Base-by-base conservation (phyloP, 1,140 invertebrate species). In the Drosophila tani region DNA sequence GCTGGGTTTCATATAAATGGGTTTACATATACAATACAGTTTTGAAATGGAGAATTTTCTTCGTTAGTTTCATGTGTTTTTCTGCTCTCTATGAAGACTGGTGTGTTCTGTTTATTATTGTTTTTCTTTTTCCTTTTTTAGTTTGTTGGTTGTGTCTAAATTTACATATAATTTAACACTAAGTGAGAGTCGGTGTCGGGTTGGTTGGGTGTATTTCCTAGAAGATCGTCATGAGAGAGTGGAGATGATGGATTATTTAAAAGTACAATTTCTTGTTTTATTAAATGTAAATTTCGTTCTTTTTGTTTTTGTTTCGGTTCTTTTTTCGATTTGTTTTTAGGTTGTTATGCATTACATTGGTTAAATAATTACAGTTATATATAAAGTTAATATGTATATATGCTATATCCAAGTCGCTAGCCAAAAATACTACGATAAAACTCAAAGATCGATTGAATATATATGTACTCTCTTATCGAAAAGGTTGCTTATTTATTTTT, bases 21-120 rank as follows among this genome's bases (percentile, higher is more conserved):
- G 64, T 81, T 78, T 90, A 88, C 77, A 90, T 79, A 65, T 79
- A 71, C 53, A 73, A 71, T 79, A 71, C 85, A 88, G 60, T 56
- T 56, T 65, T 81, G 62, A 76, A 64, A 62, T 70, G 62, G 76
- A 63, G 46, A 56, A 83, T 50, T 71, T 77, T 81, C 35, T 8
- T 32, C 51, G 7, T 38, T 55, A 55, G 29, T 75, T 66, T n/a
- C 46, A 19, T 55, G 46, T 68, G 9, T 49, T 47, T 32, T 66
- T 65, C 63, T 69, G 74, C 81, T 76, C 71, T 83, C 69, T 69
- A 74, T 81, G 75, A 84, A 76, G 53, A 24, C 21, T 55, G 51
- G 51, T 77, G 67, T 41, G 32, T 55, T 55, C 12, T 38, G 35
- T 55, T 55, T 75, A 47, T 75, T 67, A 29, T 51, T 45, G 19